A percentile compares a stretch with the other conserved stretches of the same genome.
Evolutionary conservation across 1,140 invertebrate genomes (phyloP).

Genomic region (Diploscapter pachys): DNA sequence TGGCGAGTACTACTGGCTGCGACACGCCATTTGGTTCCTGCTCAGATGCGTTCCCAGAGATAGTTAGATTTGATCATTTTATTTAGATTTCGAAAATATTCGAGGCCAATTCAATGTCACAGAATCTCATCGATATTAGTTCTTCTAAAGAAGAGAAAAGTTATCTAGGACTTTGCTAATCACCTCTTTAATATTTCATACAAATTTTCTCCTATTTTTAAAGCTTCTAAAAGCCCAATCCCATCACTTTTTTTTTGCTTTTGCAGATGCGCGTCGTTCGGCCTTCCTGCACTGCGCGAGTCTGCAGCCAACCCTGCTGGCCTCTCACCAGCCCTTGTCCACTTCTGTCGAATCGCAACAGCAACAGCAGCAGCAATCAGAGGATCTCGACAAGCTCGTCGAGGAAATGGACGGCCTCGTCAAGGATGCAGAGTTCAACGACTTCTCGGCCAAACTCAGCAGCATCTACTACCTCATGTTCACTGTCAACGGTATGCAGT

Average conservation of each 20-base stretch:
- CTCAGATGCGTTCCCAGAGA: conserved; percentile 4
- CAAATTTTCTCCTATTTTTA: not conserved
- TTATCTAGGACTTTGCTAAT: conserved; percentile 8
- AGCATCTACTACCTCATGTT: not conserved
- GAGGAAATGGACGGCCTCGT: not conserved
- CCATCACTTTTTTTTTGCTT: not conserved
- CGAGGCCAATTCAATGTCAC: conserved; percentile 2
- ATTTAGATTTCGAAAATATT: conserved; percentile 11
- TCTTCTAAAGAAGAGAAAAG: not conserved
- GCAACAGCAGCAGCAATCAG: not conserved
- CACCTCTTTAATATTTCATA: not conserved
- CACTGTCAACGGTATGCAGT: not conserved
- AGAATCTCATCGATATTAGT: not conserved
- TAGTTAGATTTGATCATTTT: not conserved
- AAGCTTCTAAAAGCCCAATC: not conserved
- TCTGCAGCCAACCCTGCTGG: not conserved
- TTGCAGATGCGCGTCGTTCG: not conserved
- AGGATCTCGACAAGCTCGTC: conserved; percentile 8
- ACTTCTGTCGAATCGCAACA: not conserved
- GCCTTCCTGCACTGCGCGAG: not conserved
- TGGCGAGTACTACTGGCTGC: conserved; percentile 13
- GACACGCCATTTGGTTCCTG: conserved; percentile 20
- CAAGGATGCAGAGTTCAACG: not conserved
- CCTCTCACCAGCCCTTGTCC: not conserved
- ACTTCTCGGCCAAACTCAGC: not conserved